Percentiles rank a stretch among this genome's conserved stretches.
These are phyloP conservation scores for Fratercula arctica DNA, from an alignment of 2,797 vertebrate species.

Conservation along the genomic window DNA sequence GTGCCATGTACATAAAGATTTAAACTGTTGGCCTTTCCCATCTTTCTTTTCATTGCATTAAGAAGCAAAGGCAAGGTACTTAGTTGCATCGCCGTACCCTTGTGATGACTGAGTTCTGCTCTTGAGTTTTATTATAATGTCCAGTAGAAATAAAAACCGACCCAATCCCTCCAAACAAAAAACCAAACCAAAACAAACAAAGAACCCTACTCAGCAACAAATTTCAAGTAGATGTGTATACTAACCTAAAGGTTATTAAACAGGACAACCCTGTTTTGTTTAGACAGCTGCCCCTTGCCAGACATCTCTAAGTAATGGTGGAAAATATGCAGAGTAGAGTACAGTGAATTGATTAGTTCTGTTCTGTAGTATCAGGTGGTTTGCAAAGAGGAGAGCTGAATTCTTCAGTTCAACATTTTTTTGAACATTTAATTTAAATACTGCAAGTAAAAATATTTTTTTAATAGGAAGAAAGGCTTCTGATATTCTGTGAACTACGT, in stretches of 20 bases:
- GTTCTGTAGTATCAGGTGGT: neutral
- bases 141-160: neutral
- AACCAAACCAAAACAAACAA: neutral
- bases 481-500: neutral
- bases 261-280: neutral
- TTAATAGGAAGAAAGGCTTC: neutral
- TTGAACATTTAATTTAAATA: neutral
- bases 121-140: neutral
- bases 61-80: neutral
- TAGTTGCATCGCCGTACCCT: neutral
- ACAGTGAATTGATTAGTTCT: neutral
- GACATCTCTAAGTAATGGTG: neutral
- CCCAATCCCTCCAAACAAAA: neutral
- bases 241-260: neutral
- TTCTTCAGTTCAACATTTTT: neutral
- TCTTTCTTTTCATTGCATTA: neutral
- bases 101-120: neutral
- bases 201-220: no score
- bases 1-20: neutral
- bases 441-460: neutral
- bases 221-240: neutral
- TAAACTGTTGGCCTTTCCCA: neutral
- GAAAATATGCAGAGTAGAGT: neutral
- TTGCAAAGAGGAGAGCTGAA: neutral
- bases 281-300: neutral